Base-by-base conservation (phyloP, 2,888 invertebrate genomes). In the Standfussiana lucernea region DNA sequence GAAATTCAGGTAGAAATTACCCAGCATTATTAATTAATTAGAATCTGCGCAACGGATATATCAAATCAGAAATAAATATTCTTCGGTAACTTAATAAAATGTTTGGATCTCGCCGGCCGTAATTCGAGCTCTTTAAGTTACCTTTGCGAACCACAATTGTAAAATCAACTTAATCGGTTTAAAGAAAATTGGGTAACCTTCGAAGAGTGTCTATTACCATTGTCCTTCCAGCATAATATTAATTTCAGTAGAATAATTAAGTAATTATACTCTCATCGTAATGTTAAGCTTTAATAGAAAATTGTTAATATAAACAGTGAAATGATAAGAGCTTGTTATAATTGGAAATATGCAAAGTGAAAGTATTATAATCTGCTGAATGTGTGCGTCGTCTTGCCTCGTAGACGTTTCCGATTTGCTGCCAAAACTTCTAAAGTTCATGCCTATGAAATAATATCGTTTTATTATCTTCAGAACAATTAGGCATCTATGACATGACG, bases 81-180 rank as follows among this genome's bases (percentile, higher is more conserved):
- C 37, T 74, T 69, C 3, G 40, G 40, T 83, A 69, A 64, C 62
- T 65, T 40, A 59, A 72, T 75, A 61, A 53, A 74, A 69, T 72
- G 21, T 73, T 70, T 35, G 50, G 15, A 65, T 68, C 61, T 72
- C 64, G 50, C 4, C n/a, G 21, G 50, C n/a, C 79, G 56, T 75
- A 74, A 75, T 77, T 72, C 15, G 5, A 77, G 72, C 45, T 67
- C 72, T 85, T 75, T 68, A 73, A 68, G 45, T 76, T 68, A 65
- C 50, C 28, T 88, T 88, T 83, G 81, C 32, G 77, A 84, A 86
- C 40, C 59, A 53, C 53, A 82, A 90, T 92, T 89, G 89, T 86
- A 78, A 89, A 91, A 90, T 86, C 80, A 86, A 82, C 82, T 90
- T 75, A 88, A 90, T 90, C 85, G 91, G 88, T 91, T 90, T 84